These are phyloP conservation scores for Pantherophis alleghaniensis DNA, from an alignment of 2,797 vertebrate genomes.

Conservation along the genomic window DNA sequence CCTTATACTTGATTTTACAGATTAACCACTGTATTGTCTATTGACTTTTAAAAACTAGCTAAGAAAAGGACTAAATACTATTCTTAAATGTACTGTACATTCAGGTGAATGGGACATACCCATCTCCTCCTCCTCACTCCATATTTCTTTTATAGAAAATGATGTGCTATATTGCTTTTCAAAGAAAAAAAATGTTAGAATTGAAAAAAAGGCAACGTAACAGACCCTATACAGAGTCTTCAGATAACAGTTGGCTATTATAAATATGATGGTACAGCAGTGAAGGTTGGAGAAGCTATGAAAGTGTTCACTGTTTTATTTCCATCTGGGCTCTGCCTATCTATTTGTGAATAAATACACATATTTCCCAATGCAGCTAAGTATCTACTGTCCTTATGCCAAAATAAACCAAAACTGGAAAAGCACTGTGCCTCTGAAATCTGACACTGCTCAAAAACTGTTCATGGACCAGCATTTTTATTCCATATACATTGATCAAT, in stretches of 20 bases:
- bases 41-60: neutral
- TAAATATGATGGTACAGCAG: neutral
- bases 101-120: neutral
- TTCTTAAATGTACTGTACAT: neutral
- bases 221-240: neutral
- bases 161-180: neutral
- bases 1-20: neutral
- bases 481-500: rapidly evolving
- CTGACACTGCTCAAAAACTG: neutral
- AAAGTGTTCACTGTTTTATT: neutral
- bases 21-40: neutral
- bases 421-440: neutral
- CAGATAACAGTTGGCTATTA: neutral
- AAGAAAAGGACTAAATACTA: neutral
- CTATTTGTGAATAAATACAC: neutral
- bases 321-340: neutral
- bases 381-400: neutral
- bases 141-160: neutral
- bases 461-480: neutral
- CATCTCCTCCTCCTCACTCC: neutral
- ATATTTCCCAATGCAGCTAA: neutral
- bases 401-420: neutral
- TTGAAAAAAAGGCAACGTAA: neutral
- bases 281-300: neutral
- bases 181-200: neutral